Evolutionary conservation across 2,888 invertebrate genomes (phyloP), one percentile per base, ranked within the genome.

Genomic region (Drosophila ustulata): DNA sequence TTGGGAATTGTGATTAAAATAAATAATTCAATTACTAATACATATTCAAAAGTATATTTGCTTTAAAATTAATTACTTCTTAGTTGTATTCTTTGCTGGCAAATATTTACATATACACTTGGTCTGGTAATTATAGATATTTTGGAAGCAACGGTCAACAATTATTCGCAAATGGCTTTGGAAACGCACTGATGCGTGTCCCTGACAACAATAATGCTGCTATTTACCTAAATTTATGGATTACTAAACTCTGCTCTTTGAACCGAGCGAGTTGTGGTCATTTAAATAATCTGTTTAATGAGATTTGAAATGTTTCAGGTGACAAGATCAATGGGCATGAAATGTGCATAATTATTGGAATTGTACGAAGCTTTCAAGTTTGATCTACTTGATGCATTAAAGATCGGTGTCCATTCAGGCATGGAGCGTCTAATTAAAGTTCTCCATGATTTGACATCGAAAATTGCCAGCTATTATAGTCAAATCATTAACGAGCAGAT

Each of bases 401-500:
- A 34, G 62, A 69, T 65, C 50, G 45, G 5, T 9, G 32, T 7
- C 59, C 52, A 71, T 59, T 82, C 56, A 87, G 53, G 61, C 89
- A 49, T 80, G 18, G 28, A 56, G 26, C 13, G 8, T 2, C 8
- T 9, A 45, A 56, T 64, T 66, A 53, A 34, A 57, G 46, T 32
- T n/a, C 7, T 18, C 1, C 9, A 47, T 30, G 8, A 51, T 45
- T 46, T 30, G 47, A 13, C 5, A 50, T 47, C 4, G 2, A 41
- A 52, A 30, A 43, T 46, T 26, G 5, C 0, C 3, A 37, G 23
- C 64, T 41, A 80, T 89, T 87, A 81, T 78, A 75, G 43, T 56
- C 32, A 13, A 55, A 53, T 70, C 64, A 68, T 11, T 4, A 5
- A 39, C 55, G 71, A 47, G 4, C 34, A n/a, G 28, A 49, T 39